Conservation (phyloP, 2,113 vertebrate genomes). For the Nestor notabilis region DNA sequence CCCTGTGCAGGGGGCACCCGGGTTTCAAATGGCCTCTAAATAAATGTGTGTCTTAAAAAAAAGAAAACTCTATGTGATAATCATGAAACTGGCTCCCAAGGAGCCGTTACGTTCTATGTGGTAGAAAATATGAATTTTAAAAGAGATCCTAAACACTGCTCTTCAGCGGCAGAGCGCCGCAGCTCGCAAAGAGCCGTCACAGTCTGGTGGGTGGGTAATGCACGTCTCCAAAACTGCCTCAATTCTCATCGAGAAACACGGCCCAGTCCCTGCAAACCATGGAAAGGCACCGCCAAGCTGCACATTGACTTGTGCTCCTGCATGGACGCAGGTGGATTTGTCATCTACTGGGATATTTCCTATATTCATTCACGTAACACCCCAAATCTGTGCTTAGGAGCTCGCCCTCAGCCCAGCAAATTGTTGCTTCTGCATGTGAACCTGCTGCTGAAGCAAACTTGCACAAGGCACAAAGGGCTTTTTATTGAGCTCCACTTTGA, state of each 20-base stretch:
- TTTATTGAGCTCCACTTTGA: neutral
- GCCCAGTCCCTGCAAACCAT: rapidly evolving
- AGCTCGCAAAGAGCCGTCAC: slow-evolving; percentile 46
- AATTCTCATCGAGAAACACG: neutral
- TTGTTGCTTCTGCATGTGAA: rapidly evolving
- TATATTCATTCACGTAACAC: neutral
- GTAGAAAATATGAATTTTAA: slow-evolving; percentile 58
- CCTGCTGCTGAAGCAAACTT: neutral
- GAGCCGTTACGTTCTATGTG: slow-evolving; percentile 35
- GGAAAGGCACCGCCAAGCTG: rapidly evolving
- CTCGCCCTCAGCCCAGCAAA: rapidly evolving
- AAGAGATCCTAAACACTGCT: slow-evolving; percentile 39
- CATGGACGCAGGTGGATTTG: rapidly evolving
- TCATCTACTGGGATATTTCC: neutral
- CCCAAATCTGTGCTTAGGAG: too few species aligned
- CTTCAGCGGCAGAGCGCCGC: neutral
- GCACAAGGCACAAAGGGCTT: neutral
- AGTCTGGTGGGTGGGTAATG: neutral
- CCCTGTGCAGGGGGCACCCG: too few species aligned
- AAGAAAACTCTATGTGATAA: neutral
- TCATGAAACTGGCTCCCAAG: slow-evolving; percentile 34
- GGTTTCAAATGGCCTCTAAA: neutral
- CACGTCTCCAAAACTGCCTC: neutral
- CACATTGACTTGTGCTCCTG: neutral
- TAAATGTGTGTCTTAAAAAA: neutral